Base-by-base conservation (phyloP, 2,113 vertebrate genomes). In the Seriola aureovittata region DNA sequence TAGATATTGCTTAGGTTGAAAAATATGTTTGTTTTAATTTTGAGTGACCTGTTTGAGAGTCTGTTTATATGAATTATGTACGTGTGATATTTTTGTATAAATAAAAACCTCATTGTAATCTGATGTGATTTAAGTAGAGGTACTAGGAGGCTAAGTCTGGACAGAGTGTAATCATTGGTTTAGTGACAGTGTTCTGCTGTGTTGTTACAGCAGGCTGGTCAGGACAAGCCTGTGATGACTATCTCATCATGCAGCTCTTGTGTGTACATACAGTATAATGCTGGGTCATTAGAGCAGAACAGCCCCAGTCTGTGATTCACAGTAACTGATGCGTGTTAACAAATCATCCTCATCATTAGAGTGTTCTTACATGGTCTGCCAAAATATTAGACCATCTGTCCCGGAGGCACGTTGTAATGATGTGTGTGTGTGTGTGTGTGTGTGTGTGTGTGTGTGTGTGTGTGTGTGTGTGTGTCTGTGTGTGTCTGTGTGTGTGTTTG, bases 331-430 rank as follows among this genome's bases (percentile, higher is more conserved):
- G 48, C 14, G 2, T 77, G 59, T 71, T 76, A 82, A 76, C 38
- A 68, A 64, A 64, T 55, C 16, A 11, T 65, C 19, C 2, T 67
- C 52, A 8, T 84, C 59, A 46, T 68, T 17, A 58, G 12, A 66
- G 11, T 60, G 48, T 79, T 76, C 65, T 75, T n/a, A 71, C 57
- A 46, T 50, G 23, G 34, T 63, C 40, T 70, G 72, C 67, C 60
- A 73, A 42, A 71, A 71, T 55, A 70, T 55, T 60, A 66, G 67
- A 21, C 84, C 74, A 85, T 82, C 87, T 89, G 87, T 82, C 32
- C 17, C 8, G 4, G 16, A n/a, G 32, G 71, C 17, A 12, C 0
- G 21, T 52, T 70, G 36, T 17, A 21, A 38, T 54, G 4, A 7
- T 81, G 19, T 52, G 62, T 63, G 67, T 63, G 70, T 75, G 65